phyloP scores from a whole-genome alignment of 2,888 invertebrate genomes.

The Drosophila multiciliata region DNA sequence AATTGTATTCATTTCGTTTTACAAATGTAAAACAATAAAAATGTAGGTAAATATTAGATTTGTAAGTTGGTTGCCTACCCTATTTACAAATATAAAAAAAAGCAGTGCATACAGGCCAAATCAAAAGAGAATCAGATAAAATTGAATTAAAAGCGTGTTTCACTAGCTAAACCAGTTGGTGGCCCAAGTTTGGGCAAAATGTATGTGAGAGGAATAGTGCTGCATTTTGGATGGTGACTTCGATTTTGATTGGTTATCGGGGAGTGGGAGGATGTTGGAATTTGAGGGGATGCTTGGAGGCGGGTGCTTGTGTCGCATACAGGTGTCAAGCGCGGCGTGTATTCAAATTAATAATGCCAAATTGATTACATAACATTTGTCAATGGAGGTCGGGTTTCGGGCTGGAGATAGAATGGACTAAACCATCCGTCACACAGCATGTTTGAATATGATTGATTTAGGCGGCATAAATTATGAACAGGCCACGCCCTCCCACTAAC shows the following conservation, averaged over 20 bases:
- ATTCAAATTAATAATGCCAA: constrained; percentile 80
- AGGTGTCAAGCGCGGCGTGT: constrained; percentile 61
- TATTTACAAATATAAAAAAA: constrained; percentile 14
- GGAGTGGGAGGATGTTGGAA: neutral
- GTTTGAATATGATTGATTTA: constrained; percentile 78
- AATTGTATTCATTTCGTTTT: neutral
- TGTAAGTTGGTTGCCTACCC: constrained; percentile 25
- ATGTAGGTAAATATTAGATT: constrained; percentile 3
- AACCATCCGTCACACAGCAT: constrained; percentile 53
- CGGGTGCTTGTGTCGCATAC: constrained; percentile 32
- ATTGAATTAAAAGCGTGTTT: constrained; percentile 30
- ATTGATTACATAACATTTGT: constrained; percentile 78
- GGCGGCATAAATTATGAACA: constrained; percentile 72
- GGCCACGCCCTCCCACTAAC: constrained; percentile 10
- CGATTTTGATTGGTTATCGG: neutral
- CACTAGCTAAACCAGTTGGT: constrained; percentile 23
- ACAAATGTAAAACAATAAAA: neutral
- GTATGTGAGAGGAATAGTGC: constrained; percentile 19
- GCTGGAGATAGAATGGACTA: constrained; percentile 25
- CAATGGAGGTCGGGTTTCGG: constrained; percentile 63
- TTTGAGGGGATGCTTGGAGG: neutral
- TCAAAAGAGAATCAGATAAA: constrained; percentile 20
- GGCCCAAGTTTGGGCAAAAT: constrained; percentile 25
- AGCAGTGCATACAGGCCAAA: neutral
- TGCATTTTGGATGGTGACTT: constrained; percentile 24